Percentiles rank a stretch among this genome's conserved stretches.
Evolutionary conservation across 1,140 invertebrate genomes (phyloP).

Genomic region (Stenopsyche tienmushanensis): DNA sequence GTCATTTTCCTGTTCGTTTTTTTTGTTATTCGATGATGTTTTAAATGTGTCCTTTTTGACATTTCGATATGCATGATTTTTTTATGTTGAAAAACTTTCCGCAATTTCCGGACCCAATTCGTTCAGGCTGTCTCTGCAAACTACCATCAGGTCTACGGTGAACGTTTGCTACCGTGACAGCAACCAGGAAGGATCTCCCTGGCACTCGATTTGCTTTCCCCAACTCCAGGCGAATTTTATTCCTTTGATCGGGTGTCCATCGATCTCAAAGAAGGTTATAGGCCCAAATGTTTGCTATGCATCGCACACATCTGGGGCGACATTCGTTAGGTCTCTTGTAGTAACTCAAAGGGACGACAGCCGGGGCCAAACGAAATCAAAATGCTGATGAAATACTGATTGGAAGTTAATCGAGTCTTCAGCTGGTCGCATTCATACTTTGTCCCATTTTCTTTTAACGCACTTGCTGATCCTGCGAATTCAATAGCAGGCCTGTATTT

Average conservation of each 20-base stretch:
- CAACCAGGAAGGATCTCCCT: neutral
- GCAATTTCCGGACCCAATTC: neutral
- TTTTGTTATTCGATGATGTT: no score
- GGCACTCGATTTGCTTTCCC: neutral
- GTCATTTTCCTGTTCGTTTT: no score
- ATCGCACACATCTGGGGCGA: constrained; percentile 14
- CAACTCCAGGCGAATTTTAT: constrained; percentile 3
- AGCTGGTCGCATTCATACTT: neutral
- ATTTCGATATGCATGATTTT: no score
- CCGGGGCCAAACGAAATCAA: constrained; percentile 33
- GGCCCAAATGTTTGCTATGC: constrained; percentile 4
- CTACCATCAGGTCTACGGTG: no score
- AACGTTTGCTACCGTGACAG: no score
- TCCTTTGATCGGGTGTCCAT: constrained; percentile 12
- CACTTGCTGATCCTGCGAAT: no score
- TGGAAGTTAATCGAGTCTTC: constrained; percentile 36
- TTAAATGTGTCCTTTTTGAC: no score
- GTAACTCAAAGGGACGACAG: neutral
- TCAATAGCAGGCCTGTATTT: no score
- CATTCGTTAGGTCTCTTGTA: constrained; percentile 19
- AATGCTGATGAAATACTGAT: constrained; percentile 36
- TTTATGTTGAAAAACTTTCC: neutral
- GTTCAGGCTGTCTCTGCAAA: neutral
- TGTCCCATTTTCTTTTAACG: neutral
- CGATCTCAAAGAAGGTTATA: constrained; percentile 11